Evolutionary conservation across 2,113 vertebrate genomes (phyloP).

Genomic region (Steatornis caripensis): DNA sequence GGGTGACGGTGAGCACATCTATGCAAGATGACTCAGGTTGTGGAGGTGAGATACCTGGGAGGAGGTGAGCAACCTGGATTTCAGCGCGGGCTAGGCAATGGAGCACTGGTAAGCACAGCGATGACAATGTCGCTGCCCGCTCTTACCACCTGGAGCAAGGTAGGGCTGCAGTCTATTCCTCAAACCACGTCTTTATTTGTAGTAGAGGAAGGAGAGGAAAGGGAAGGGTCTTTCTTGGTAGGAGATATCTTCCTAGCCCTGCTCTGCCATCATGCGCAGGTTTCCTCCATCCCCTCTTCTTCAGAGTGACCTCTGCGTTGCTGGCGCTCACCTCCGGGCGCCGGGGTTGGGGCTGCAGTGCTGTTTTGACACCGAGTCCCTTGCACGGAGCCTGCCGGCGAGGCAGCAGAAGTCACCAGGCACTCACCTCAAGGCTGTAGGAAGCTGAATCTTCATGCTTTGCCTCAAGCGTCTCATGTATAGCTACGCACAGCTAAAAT

Average conservation of each 20-base stretch:
- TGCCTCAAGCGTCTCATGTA: neutral
- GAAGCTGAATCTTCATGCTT: neutral
- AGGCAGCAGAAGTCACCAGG: neutral
- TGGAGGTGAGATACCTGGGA: neutral
- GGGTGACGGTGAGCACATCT: neutral
- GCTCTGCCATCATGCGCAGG: neutral
- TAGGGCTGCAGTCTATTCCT: neutral
- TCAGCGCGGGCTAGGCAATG: fast-evolving
- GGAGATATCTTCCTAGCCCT: neutral
- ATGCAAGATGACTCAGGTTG: neutral
- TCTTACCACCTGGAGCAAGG: neutral
- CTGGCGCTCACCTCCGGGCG: neutral
- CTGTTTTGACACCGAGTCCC: fast-evolving
- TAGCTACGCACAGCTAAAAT: neutral
- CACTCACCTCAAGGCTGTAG: neutral
- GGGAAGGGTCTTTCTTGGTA: neutral
- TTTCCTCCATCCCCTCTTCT: neutral
- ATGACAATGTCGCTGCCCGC: neutral
- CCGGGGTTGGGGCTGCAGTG: neutral
- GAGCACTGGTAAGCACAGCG: fast-evolving
- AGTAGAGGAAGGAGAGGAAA: neutral
- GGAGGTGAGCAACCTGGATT: neutral
- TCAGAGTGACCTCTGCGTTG: fast-evolving
- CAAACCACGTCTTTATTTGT: neutral
- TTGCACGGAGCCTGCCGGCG: neutral